phyloP scores from a whole-genome alignment of 2,797 vertebrate genomes.

The Neosilurus mollespiculum region DNA sequence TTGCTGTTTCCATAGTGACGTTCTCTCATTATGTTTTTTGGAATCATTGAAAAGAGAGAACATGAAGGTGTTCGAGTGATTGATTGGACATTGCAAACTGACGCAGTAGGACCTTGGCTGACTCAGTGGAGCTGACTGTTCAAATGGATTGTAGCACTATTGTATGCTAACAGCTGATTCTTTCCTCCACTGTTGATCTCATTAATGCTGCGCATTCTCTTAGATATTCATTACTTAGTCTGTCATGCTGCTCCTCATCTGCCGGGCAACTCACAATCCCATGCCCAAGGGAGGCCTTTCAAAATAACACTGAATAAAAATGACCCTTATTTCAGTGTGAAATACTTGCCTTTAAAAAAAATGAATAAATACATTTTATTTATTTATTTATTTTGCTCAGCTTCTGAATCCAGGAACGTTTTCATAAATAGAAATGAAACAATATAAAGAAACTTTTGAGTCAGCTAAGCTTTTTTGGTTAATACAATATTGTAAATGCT shows the following conservation, averaged over 20 bases:
- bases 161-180: constrained; percentile 40
- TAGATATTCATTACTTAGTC: constrained; percentile 22
- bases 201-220: constrained; percentile 32
- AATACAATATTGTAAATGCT: not conserved
- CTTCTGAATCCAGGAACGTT: constrained; percentile 12
- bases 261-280: not conserved
- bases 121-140: constrained; percentile 32
- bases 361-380: not conserved
- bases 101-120: constrained; percentile 19
- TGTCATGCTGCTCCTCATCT: constrained; percentile 6
- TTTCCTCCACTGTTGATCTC: constrained; percentile 31
- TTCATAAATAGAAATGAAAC: constrained; percentile 17
- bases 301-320: constrained; percentile 33
- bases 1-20: constrained; percentile 42
- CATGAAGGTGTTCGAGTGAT: constrained; percentile 34
- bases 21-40: constrained; percentile 22
- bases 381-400: constrained; percentile 14
- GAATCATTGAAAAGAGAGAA: constrained; percentile 13
- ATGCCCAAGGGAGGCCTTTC: constrained; percentile 2
- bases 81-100: constrained; percentile 22
- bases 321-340: constrained; percentile 8
- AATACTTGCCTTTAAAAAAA: not conserved
- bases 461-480: constrained; percentile 3
- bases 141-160: constrained; percentile 34
- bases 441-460: not conserved